A percentile compares a stretch with the other conserved stretches of the same genome.
Evolutionary conservation across 2,113 vertebrate genomes (phyloP).

Genomic region (Ictalurus punctatus): DNA sequence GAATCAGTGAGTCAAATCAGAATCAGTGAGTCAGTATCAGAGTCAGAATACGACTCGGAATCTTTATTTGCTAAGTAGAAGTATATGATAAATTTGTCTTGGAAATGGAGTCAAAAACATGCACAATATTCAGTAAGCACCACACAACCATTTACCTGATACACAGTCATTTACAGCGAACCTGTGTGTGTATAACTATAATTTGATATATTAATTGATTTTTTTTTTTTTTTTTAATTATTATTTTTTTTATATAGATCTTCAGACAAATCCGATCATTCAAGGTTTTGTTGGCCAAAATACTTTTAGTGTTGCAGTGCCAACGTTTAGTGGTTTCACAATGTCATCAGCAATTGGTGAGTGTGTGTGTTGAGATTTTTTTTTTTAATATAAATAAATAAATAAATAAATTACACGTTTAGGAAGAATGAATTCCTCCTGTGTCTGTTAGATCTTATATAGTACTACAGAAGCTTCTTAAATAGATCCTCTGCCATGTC

Average conservation of each 20-base stretch:
- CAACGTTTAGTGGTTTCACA: slow-evolving; percentile 55
- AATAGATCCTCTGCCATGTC: background rate
- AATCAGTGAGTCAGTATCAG: background rate
- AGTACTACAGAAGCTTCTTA: background rate
- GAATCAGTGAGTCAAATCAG: background rate
- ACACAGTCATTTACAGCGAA: background rate
- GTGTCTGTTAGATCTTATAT: background rate
- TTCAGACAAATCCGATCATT: slow-evolving; percentile 5
- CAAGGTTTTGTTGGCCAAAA: slow-evolving; percentile 48
- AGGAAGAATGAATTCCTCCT: background rate
- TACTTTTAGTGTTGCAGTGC: slow-evolving; percentile 29
- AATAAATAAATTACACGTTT: background rate
- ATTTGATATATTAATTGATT: too few species aligned
- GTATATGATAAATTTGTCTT: background rate
- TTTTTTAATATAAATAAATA: background rate
- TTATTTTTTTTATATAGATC: background rate
- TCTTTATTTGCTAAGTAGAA: background rate
- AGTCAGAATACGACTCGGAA: background rate
- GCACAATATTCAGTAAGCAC: background rate
- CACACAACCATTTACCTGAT: background rate
- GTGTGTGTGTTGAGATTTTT: background rate
- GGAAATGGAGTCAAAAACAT: background rate
- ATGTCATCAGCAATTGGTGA: slow-evolving; percentile 52
- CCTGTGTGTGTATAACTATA: background rate
- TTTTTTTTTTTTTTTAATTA: too few species aligned